A percentile compares a stretch with the other conserved stretches of the same genome.
Conservation (phyloP, 1,140 invertebrate genomes). For the Nomia melanderi region DNA sequence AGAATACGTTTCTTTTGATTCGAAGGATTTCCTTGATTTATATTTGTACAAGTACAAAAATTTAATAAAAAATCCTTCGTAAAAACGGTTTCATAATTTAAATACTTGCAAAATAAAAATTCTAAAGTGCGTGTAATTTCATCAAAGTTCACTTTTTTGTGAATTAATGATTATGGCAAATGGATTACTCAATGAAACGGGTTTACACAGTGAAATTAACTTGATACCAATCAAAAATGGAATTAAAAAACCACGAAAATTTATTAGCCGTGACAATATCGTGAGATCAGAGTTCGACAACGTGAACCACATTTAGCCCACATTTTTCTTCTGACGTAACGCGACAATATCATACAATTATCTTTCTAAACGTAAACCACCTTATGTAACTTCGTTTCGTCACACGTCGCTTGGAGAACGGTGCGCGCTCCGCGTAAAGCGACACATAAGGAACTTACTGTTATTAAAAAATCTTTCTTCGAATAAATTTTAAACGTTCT, state of each 20-base stretch:
- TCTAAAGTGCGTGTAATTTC: no score
- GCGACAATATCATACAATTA: slow-evolving; percentile 7
- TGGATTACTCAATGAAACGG: no score
- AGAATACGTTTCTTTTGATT: no score
- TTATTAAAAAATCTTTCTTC: no score
- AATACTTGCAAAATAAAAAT: no score
- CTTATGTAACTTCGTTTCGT: slow-evolving; percentile 25
- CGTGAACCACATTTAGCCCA: background rate
- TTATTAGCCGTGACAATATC: background rate
- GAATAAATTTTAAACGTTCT: no score
- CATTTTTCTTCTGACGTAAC: slow-evolving; percentile 1
- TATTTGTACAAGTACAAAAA: no score
- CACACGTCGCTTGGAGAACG: background rate
- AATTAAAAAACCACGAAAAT: background rate
- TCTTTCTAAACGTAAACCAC: slow-evolving; percentile 1
- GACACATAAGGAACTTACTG: background rate
- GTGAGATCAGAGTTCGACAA: background rate
- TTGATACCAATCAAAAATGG: background rate
- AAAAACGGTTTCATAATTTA: no score
- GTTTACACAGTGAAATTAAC: background rate
- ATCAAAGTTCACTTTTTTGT: no score
- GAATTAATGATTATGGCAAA: no score
- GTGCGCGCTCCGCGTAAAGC: background rate
- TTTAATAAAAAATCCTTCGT: no score
- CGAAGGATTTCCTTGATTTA: no score